Percentiles rank a stretch among this genome's conserved stretches.
Evolutionary conservation across 2,113 vertebrate species (phyloP).

Genomic region (Lonchura striata): DNA sequence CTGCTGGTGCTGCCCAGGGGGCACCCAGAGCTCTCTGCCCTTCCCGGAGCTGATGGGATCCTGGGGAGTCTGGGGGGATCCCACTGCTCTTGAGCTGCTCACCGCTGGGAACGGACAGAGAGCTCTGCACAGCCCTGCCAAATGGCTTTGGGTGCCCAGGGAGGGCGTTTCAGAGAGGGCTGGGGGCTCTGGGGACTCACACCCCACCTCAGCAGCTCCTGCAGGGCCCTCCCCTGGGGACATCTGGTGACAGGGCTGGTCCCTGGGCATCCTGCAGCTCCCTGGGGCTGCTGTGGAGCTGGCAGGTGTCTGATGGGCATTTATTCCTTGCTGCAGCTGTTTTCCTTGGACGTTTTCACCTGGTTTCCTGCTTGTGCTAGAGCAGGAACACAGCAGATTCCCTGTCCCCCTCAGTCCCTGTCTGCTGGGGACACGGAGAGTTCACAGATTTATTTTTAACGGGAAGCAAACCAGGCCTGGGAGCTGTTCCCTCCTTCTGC

Average conservation of each 20-base stretch:
- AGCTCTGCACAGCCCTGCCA: background rate
- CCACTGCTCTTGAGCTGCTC: background rate
- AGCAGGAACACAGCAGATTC: background rate
- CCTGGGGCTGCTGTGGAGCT: background rate
- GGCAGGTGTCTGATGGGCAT: background rate
- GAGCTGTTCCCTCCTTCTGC: background rate
- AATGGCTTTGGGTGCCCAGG: accelerated
- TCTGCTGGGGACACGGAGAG: background rate
- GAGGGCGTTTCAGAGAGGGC: background rate
- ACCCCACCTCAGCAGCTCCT: accelerated
- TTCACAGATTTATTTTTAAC: background rate
- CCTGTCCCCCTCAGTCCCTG: background rate
- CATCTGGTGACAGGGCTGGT: accelerated
- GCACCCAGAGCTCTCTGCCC: background rate
- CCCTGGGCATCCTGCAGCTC: background rate
- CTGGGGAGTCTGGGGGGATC: accelerated
- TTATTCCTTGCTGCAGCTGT: background rate
- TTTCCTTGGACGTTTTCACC: background rate
- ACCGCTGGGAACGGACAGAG: background rate
- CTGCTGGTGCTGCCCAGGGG: background rate
- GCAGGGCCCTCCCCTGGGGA: background rate
- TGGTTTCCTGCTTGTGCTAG: background rate
- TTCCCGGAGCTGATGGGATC: background rate
- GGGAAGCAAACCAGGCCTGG: background rate
- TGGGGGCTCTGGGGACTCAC: background rate